These are phyloP conservation scores for Sebastes hopkinsi DNA, from an alignment of 2,797 vertebrate species.

Conservation along the genomic window DNA sequence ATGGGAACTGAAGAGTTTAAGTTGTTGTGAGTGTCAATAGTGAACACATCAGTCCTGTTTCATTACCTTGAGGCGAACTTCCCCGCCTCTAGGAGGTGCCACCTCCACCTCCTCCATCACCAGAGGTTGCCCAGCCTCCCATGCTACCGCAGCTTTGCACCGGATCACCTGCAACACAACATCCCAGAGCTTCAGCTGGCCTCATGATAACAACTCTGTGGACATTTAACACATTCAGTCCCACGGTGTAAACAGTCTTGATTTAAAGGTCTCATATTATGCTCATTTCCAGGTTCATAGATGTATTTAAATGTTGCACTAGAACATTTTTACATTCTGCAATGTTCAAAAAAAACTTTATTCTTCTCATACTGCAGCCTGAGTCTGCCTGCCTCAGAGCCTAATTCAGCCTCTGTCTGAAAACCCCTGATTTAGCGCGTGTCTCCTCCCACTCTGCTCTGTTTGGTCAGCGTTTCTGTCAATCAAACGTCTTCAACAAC, in stretches of 20 bases:
- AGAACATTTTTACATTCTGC: too few relatives aligned
- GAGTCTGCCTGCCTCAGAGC: too few relatives aligned
- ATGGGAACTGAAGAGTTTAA: background rate
- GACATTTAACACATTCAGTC: background rate
- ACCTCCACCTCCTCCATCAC: slow-evolving; percentile 91
- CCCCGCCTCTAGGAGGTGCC: slow-evolving; percentile 88
- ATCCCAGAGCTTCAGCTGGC: background rate
- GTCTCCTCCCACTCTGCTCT: too few relatives aligned
- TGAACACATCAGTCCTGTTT: background rate
- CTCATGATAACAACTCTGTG: background rate
- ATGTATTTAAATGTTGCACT: too few relatives aligned
- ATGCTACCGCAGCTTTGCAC: slow-evolving; percentile 92
- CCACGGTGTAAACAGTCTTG: background rate
- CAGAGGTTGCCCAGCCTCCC: slow-evolving; percentile 90
- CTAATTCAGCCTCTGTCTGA: too few relatives aligned
- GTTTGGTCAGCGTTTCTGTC: too few relatives aligned
- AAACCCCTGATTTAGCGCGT: too few relatives aligned
- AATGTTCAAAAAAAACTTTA: too few relatives aligned
- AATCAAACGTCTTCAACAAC: too few relatives aligned
- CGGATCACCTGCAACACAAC: slow-evolving; percentile 84
- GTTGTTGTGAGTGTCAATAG: background rate
- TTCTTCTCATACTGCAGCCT: too few relatives aligned
- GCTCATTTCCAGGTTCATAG: too few relatives aligned
- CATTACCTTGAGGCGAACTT: slow-evolving; percentile 92
- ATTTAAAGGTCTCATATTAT: too few relatives aligned